Conservation (phyloP, 2,113 vertebrate species). For the Daboia siamensis region DNA sequence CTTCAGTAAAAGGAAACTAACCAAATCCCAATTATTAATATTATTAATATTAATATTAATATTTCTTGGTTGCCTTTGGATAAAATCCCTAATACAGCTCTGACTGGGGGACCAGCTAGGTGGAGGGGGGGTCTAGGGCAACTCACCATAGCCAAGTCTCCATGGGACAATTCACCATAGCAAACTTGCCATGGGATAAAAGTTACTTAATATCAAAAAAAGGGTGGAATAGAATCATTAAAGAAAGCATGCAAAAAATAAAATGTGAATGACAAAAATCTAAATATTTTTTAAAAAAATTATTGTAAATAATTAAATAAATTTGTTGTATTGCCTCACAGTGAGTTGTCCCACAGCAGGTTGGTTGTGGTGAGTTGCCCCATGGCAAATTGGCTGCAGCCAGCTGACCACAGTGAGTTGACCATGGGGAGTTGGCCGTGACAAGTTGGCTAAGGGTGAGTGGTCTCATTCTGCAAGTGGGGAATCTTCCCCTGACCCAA, state of each 20-base stretch:
- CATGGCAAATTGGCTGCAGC: background rate
- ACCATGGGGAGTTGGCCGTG: background rate
- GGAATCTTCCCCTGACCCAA: background rate
- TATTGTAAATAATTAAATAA: background rate
- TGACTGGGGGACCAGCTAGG: background rate
- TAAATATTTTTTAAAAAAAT: no score
- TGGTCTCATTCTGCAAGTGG: background rate
- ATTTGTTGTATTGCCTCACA: background rate
- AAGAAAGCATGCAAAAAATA: background rate
- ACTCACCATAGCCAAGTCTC: background rate
- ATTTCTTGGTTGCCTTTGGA: background rate
- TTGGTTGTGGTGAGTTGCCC: background rate
- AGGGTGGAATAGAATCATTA: background rate
- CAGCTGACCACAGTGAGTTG: background rate
- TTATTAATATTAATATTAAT: no score
- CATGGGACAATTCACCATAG: background rate
- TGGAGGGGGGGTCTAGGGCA: background rate
- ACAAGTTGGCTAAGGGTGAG: no score
- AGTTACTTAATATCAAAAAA: background rate
- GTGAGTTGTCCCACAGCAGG: rapidly evolving
- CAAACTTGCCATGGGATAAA: background rate
- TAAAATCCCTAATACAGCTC: background rate
- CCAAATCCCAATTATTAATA: background rate
- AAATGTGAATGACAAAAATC: background rate
- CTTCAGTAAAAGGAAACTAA: background rate